These are phyloP conservation scores for Sebastes taczanowskii DNA, from an alignment of 2,797 vertebrate genomes.

Conservation along the genomic window DNA sequence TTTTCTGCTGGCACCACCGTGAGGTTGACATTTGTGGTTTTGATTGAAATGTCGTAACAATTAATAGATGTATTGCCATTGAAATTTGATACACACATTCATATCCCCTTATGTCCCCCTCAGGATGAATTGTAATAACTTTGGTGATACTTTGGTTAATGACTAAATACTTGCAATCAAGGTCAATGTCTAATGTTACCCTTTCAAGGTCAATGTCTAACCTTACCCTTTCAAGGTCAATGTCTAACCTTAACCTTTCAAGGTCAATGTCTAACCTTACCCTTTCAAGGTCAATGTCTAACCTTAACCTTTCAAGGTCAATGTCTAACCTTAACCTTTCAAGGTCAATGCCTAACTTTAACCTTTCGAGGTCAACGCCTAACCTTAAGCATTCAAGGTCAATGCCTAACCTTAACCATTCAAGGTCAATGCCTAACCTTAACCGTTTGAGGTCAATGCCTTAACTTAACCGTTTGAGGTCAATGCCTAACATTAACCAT, in stretches of 20 bases:
- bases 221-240: fast-evolving
- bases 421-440: no score
- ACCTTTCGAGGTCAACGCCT: fast-evolving
- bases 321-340: fast-evolving
- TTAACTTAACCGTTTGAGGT: fast-evolving
- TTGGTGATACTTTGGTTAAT: neutral
- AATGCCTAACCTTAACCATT: fast-evolving
- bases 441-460: fast-evolving
- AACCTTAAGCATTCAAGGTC: fast-evolving
- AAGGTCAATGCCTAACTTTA: no score
- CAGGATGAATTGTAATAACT: neutral
- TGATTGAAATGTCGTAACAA: no score
- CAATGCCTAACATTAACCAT: no score
- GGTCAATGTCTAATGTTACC: no score
- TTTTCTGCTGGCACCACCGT: neutral
- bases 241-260: fast-evolving
- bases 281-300: fast-evolving
- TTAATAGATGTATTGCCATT: neutral
- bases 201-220: no score
- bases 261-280: no score
- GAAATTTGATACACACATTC: neutral
- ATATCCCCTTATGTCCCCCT: neutral
- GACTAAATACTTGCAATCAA: no score
- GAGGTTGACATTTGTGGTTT: neutral
- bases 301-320: no score